Evolutionary conservation across 2,888 invertebrate genomes (phyloP).

Genomic region (Pristionchus arcanus): DNA sequence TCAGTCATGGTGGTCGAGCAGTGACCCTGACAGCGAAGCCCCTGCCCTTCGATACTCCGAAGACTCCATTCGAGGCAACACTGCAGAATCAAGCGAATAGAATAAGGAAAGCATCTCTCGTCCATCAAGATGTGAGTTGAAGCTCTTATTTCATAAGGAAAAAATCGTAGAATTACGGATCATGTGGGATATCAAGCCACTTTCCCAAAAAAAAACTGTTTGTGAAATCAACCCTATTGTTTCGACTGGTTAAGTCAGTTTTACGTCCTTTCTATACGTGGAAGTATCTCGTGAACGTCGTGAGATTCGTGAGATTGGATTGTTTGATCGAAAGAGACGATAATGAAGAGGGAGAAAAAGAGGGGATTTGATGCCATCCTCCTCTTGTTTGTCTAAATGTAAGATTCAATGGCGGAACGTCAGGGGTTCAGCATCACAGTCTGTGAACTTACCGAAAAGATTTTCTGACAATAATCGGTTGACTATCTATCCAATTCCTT

Average conservation of each 20-base stretch:
- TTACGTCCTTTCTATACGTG: not conserved
- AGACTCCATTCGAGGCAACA: slow-evolving; percentile 74
- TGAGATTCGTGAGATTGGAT: not conserved
- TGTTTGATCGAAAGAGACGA: not conserved
- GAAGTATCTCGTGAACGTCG: not conserved
- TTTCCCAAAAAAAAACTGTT: too few relatives aligned
- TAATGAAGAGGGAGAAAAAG: slow-evolving; percentile 16
- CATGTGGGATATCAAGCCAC: too few relatives aligned
- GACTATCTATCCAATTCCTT: too few relatives aligned
- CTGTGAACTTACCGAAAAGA: not conserved
- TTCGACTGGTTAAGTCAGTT: too few relatives aligned
- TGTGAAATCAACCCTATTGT: too few relatives aligned
- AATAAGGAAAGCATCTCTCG: slow-evolving; percentile 45
- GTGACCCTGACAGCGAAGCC: slow-evolving; percentile 56
- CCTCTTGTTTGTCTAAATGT: not conserved
- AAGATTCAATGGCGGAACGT: not conserved
- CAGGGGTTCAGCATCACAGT: not conserved
- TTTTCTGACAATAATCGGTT: too few relatives aligned
- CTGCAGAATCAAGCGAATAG: slow-evolving; percentile 72
- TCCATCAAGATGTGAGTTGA: slow-evolving; percentile 45
- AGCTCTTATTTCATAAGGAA: too few relatives aligned
- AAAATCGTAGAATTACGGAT: too few relatives aligned
- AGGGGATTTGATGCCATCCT: not conserved
- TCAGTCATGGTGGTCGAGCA: slow-evolving; percentile 38
- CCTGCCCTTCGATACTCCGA: slow-evolving; percentile 74